Conservation (phyloP, 2,888 invertebrate genomes). For the Dasysyrphus albostriatus region DNA sequence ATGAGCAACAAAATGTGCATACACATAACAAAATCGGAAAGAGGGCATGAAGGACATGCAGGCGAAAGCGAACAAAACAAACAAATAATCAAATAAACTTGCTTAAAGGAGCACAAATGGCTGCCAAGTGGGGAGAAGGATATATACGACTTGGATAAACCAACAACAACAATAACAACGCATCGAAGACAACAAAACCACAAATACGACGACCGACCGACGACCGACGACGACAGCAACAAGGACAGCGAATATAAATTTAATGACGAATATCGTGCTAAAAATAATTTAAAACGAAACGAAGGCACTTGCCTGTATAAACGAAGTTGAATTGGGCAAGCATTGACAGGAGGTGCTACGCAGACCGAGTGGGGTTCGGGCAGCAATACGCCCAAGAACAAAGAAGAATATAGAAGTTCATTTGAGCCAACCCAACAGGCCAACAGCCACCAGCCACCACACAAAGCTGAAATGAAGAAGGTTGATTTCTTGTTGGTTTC, state of each 20-base stretch:
- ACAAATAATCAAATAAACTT: constrained; percentile 16
- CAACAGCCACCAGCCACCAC: constrained; percentile 5
- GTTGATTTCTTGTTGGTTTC: constrained; percentile 17
- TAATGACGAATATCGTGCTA: constrained; percentile 72
- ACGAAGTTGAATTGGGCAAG: constrained; percentile 66
- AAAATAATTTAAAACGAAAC: constrained; percentile 68
- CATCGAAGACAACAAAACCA: constrained; percentile 25
- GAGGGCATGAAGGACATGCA: constrained; percentile 62
- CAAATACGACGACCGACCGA: constrained; percentile 7
- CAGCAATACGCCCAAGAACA: constrained; percentile 14
- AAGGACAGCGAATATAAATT: constrained; percentile 62
- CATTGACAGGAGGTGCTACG: constrained; percentile 56
- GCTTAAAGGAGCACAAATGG: constrained; percentile 17
- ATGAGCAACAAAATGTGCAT: constrained; percentile 58
- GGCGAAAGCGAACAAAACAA: constrained; percentile 46
- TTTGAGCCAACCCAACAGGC: constrained; percentile 18
- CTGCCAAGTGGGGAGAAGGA: constrained; percentile 30
- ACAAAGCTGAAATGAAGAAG: neutral
- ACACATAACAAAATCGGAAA: constrained; percentile 42
- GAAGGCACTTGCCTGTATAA: constrained; percentile 56
- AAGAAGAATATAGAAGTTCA: constrained; percentile 52
- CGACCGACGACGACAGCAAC: constrained; percentile 35
- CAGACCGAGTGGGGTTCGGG: constrained; percentile 38
- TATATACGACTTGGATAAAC: constrained; percentile 12
- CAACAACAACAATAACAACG: constrained; percentile 15